Conservation (phyloP, 1,140 invertebrate species). For the Drosophila varians region DNA sequence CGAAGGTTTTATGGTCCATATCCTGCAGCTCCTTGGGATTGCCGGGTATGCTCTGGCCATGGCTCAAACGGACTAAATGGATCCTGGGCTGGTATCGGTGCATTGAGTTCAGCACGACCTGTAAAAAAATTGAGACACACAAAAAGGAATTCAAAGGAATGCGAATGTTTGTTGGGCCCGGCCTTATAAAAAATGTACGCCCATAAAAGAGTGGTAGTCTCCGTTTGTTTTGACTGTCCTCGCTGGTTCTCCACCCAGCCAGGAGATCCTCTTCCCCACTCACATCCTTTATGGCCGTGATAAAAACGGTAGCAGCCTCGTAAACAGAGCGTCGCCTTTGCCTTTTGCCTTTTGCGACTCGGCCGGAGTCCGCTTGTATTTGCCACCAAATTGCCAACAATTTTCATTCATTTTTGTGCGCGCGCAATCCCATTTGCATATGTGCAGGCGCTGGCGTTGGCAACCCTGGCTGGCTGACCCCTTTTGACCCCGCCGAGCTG, state of each 20-base stretch:
- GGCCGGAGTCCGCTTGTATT: slow-evolving; percentile 37
- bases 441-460: slow-evolving; percentile 30
- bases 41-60: slow-evolving; percentile 89
- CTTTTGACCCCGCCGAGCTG: slow-evolving; percentile 11
- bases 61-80: slow-evolving; percentile 91
- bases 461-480: slow-evolving; percentile 30
- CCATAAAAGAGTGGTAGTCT: slow-evolving; percentile 79
- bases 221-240: slow-evolving; percentile 75
- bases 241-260: slow-evolving; percentile 12
- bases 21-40: slow-evolving; percentile 92
- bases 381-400: slow-evolving; percentile 82
- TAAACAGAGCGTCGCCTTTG: slow-evolving; percentile 62
- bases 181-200: slow-evolving; percentile 74
- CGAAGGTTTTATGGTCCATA: slow-evolving; percentile 95
- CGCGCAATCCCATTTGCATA: slow-evolving; percentile 66
- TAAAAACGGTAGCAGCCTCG: slow-evolving; percentile 72
- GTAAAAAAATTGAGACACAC: slow-evolving; percentile 61
- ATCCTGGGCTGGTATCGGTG: slow-evolving; percentile 99
- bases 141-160: slow-evolving; percentile 9
- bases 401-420: slow-evolving; percentile 78
- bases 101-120: slow-evolving; percentile 99
- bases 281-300: slow-evolving; percentile 70
- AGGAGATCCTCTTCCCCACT: too few species aligned
- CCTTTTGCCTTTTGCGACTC: background rate
- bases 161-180: slow-evolving; percentile 25